These are phyloP conservation scores for Glomeris maerens DNA, from an alignment of 1,140 invertebrate genomes.

Conservation along the genomic window DNA sequence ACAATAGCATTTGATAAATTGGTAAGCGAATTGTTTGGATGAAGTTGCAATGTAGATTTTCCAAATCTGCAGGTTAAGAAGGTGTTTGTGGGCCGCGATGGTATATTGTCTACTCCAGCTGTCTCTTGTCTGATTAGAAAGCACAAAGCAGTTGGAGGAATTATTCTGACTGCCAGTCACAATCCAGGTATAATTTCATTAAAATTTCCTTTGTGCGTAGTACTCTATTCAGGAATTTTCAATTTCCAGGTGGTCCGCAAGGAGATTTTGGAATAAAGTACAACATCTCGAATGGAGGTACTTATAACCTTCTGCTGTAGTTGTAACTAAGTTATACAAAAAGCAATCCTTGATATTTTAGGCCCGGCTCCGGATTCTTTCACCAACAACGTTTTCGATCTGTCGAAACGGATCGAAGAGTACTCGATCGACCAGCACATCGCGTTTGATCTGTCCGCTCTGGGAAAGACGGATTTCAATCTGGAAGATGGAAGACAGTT, in stretches of 20 bases:
- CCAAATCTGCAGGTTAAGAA: constrained; percentile 50
- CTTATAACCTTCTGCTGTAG: no score
- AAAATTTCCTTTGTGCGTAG: no score
- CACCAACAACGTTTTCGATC: constrained; percentile 75
- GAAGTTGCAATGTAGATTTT: constrained; percentile 1
- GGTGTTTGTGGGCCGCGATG: constrained; percentile 79
- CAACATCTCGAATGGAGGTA: constrained; percentile 87
- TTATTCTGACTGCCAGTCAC: constrained; percentile 94
- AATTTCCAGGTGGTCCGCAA: constrained; percentile 89
- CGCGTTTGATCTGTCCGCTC: constrained; percentile 54
- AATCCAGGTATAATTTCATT: no score
- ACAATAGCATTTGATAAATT: no score
- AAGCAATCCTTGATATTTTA: constrained; percentile 15
- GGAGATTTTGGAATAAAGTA: constrained; percentile 99
- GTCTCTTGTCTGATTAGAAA: constrained; percentile 88
- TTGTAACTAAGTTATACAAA: not conserved
- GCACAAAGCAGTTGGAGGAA: constrained; percentile 72
- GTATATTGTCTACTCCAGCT: constrained; percentile 91
- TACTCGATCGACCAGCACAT: constrained; percentile 69
- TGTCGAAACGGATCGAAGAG: constrained; percentile 58
- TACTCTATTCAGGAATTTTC: no score
- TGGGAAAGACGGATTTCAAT: constrained; percentile 43
- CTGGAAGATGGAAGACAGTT: constrained; percentile 60
- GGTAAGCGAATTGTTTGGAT: no score
- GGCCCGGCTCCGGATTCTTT: constrained; percentile 80